A percentile compares a stretch with the other conserved stretches of the same genome.
phyloP scores from a whole-genome alignment of 1,140 invertebrate species.

The Drosophila eugracilis region DNA sequence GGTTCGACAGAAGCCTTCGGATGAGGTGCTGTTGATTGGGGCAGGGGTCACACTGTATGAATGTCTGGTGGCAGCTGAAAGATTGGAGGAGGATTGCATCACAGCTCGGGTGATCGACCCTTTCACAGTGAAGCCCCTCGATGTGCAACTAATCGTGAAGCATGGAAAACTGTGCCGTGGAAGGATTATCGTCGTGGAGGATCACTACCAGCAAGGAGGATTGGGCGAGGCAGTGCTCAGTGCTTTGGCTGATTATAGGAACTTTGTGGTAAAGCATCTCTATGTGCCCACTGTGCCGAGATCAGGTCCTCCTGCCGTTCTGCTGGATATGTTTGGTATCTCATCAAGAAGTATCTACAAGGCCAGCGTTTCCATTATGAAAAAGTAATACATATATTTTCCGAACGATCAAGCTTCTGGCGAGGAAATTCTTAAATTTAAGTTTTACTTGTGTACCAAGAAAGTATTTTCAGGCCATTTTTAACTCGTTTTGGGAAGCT shows the following conservation, averaged over 20 bases:
- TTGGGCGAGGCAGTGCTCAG: conserved; percentile 97
- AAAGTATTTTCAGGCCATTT: no score
- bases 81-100: conserved; percentile 90
- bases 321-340: conserved; percentile 96
- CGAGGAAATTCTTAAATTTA: background rate
- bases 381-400: conserved; percentile 84
- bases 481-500: no score
- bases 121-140: conserved; percentile 98
- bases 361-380: conserved; percentile 88
- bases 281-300: conserved; percentile 94
- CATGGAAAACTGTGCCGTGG: conserved; percentile 93
- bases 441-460: background rate
- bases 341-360: conserved; percentile 91
- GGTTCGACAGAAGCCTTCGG: conserved; percentile 89
- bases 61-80: conserved; percentile 93
- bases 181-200: conserved; percentile 96
- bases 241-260: conserved; percentile 90
- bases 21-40: conserved; percentile 94
- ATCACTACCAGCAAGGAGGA: conserved; percentile 97
- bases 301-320: conserved; percentile 93
- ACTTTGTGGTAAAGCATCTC: conserved; percentile 92
- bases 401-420: no score
- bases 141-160: conserved; percentile 90
- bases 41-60: conserved; percentile 97
- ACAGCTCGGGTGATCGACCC: conserved; percentile 94